These are phyloP conservation scores for Notolabrus celidotus DNA, from an alignment of 2,797 vertebrate species.

Conservation along the genomic window DNA sequence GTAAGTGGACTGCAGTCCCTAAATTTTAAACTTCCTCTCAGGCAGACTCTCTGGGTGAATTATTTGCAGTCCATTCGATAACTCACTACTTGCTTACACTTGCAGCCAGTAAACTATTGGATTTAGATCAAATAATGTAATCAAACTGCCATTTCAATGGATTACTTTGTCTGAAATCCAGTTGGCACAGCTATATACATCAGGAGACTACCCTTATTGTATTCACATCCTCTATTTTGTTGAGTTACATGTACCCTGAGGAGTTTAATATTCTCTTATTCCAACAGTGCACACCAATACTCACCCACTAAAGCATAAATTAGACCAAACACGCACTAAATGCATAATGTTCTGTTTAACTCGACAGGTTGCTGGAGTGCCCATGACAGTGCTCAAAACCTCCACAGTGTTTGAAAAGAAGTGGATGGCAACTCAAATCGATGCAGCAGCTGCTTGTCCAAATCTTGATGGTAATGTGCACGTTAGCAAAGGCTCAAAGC, in stretches of 20 bases:
- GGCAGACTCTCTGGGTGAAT: background rate
- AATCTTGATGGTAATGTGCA: conserved; percentile 53
- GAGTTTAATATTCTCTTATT: background rate
- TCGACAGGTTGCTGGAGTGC: conserved; percentile 77
- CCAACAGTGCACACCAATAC: background rate
- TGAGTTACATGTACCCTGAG: background rate
- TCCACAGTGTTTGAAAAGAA: conserved; percentile 77
- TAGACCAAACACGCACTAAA: background rate
- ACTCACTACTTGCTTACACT: conserved; percentile 24
- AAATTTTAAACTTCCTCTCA: background rate
- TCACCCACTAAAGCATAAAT: background rate
- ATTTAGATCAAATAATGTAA: conserved; percentile 4
- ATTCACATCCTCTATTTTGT: conserved; percentile 6
- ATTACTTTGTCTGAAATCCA: conserved; percentile 26
- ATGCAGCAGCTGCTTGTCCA: conserved; percentile 83
- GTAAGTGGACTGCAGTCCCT: conserved; percentile 51
- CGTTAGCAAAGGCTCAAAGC: background rate
- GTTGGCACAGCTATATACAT: conserved; percentile 16
- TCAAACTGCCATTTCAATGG: conserved; percentile 6
- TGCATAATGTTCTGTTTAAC: background rate
- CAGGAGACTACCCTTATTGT: background rate
- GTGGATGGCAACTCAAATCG: conserved; percentile 80
- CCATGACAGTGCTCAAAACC: conserved; percentile 81
- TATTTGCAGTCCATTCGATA: background rate
- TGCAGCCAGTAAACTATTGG: background rate